Conservation (phyloP, 2,113 vertebrate genomes). For the Triplophysa dalaica region DNA sequence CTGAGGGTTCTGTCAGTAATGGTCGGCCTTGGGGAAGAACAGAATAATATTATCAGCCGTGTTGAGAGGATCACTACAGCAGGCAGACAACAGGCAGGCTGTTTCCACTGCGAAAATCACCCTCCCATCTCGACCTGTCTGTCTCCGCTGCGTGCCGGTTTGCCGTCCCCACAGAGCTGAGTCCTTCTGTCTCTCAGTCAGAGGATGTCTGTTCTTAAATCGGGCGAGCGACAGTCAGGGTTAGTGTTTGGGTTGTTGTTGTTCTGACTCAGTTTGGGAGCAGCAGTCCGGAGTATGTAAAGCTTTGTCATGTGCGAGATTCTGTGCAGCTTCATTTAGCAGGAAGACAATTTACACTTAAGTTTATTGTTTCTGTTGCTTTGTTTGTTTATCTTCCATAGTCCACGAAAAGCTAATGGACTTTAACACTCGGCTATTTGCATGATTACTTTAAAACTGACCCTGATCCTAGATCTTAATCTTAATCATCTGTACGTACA, state of each 20-base stretch:
- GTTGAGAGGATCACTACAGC: constrained; percentile 16
- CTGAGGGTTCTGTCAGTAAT: constrained; percentile 23
- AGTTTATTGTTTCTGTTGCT: neutral
- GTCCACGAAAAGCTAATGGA: constrained; percentile 6
- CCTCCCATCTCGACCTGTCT: neutral
- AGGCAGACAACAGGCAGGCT: neutral
- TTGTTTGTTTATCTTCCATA: neutral
- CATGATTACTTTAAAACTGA: neutral
- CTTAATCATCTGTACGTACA: neutral
- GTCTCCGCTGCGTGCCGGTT: neutral
- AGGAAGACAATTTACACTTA: neutral
- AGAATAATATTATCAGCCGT: constrained; percentile 34
- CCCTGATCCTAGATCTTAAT: neutral
- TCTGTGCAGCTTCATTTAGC: constrained; percentile 1
- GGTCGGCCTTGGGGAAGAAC: constrained; percentile 23
- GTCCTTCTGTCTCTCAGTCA: neutral
- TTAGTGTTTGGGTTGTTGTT: neutral
- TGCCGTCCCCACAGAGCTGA: neutral
- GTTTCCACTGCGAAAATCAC: constrained; percentile 8
- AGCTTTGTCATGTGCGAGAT: neutral
- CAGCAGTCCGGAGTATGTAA: neutral
- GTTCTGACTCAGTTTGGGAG: neutral
- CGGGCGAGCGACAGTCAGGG: neutral
- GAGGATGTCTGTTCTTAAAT: neutral
- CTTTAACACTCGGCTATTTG: neutral